Evolutionary conservation across 2,888 invertebrate species (phyloP), one percentile per base, ranked within the genome.

Genomic region (Hypsopygia costalis): DNA sequence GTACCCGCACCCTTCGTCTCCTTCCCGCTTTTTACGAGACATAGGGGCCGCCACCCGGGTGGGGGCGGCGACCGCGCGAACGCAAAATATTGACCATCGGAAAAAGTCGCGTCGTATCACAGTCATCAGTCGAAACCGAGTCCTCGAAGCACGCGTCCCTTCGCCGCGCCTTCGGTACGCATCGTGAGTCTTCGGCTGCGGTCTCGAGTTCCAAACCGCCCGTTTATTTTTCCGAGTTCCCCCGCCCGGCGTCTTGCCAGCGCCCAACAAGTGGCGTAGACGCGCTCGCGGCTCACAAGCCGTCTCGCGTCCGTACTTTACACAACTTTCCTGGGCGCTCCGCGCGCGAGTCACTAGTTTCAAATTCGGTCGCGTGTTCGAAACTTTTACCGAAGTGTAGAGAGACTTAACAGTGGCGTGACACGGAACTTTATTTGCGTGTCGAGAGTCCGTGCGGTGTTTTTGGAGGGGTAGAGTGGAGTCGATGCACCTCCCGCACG

Each of bases 401-500:
- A 60, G 41, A 66, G 62, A 71, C 67, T 64, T 3, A 16, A 58
- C 51, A 65, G 82, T 81, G 80, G 58, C 73, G 80, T 81, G 75
- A 69, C 68, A 56, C 51, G 65, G 71, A 70, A 80, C 79, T 77
- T 67, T 60, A 72, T 83, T 81, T 79, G 75, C 78, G 85, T 81
- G 80, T 79, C 62, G 59, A 69, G 64, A 66, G 66, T 66, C 52
- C 51, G 69, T 74, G 62, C 60, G 69, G 74, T 72, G 68, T 67
- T 62, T 42, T 55, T 67, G 54, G 63, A 60, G 70, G 70, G 73
- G 73, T 76, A 76, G 70, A 59, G 71, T 76, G 80, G 81, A 76
- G 85, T 83, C 83, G 78, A 93, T 93, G 93, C 93, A 93, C 92
- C 83, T 93, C 47, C 92, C 93, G 74, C 87, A 86, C 82, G 91